These are phyloP conservation scores for Tetraneura akinire DNA, from an alignment of 1,140 invertebrate species.

Conservation along the genomic window DNA sequence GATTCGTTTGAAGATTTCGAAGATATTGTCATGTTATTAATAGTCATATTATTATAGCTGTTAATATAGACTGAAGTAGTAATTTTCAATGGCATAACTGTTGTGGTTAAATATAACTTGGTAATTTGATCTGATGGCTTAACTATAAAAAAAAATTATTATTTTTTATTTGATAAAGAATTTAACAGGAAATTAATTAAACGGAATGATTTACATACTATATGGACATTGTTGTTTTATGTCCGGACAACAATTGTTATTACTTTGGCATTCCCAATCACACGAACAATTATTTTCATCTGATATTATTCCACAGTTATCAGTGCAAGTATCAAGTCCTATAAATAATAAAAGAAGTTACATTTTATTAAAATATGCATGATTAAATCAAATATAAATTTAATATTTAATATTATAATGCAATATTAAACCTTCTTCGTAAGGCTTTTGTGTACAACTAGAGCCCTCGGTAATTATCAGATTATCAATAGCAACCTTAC, in stretches of 20 bases:
- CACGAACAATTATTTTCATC: background rate
- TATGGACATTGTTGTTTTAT: conserved; percentile 5
- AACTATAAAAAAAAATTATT: background rate
- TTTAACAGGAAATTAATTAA: background rate
- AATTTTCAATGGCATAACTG: background rate
- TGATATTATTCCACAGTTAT: conserved; percentile 21
- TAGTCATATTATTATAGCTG: too few relatives aligned
- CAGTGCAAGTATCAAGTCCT: background rate
- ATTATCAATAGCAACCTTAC: conserved; percentile 34
- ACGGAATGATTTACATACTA: conserved; percentile 1
- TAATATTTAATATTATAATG: background rate
- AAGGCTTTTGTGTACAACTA: conserved; percentile 4
- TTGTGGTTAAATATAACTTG: conserved; percentile 3
- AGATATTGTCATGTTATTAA: too few relatives aligned
- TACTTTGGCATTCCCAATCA: conserved; percentile 19
- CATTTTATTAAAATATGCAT: background rate
- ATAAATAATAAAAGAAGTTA: background rate
- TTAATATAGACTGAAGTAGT: too few relatives aligned
- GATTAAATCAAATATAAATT: background rate
- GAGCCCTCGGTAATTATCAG: conserved; percentile 12
- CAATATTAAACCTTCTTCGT: background rate
- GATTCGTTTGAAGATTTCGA: too few relatives aligned
- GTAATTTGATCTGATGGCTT: background rate
- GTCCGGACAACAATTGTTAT: conserved; percentile 27
- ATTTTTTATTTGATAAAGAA: background rate